Base-by-base conservation (phyloP, 2,888 invertebrate species). In the Metellina segmentata region DNA sequence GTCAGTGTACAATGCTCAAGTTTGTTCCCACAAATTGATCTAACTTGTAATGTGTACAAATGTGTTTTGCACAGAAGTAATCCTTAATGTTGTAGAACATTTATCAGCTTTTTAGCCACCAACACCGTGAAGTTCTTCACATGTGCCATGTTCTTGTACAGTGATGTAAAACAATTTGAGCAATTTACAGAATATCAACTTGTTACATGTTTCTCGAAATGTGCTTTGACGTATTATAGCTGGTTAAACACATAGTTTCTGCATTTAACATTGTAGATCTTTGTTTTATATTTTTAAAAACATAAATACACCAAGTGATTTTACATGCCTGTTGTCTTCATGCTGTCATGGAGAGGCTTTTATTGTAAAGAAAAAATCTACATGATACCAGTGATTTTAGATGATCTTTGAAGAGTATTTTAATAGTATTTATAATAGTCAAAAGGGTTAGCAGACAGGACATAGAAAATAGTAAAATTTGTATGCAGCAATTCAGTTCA, bases 71-170 rank as follows among this genome's bases (percentile, higher is more conserved):
- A 70, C 69, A 48, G 69, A 53, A 69, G 61, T 70, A 61, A 77
- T n/a, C 20, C 48, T 13, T 49, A 69, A n/a, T 51, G 51, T 11
- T 77, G 77, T 77, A 51, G 7, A 19, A 16, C n/a, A 7, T 52
- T 70, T 48, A 20, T 70, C 6, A 49, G 75, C 61, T 49, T n/a
- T 48, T n/a, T 19, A 20, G 70, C 20, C 34, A 69, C 16, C 71
- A 75, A 82, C 77, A 52, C 77, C 89, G 89, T 89, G 89, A 89
- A 70, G 82, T 89, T 89, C 89, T 89, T 89, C 89, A 82, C 19
- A 89, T 89, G 89, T 89, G 89, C 89, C 89, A 89, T 89, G 79
- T 87, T 86, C 51, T 51, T 85, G 77, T 85, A 85, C 51, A 77
- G 85, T 85, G 77, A 77, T 51, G 75, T 69, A 11, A 20, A 16